Percentiles rank a stretch among this genome's conserved stretches.
These are phyloP conservation scores for Chromobotia macracanthus DNA, from an alignment of 2,797 vertebrate genomes.

Conservation along the genomic window DNA sequence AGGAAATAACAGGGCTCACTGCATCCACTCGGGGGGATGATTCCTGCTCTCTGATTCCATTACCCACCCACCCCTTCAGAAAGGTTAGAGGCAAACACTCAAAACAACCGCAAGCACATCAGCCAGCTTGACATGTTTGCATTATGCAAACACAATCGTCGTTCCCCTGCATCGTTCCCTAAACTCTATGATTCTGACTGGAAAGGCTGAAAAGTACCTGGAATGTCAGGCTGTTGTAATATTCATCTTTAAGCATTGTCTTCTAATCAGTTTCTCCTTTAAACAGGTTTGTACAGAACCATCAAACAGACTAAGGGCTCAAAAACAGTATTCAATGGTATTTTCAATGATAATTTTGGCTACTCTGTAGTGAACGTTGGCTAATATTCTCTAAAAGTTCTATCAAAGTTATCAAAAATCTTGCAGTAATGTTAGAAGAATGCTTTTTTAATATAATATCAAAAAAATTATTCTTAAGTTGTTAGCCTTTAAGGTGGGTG, in stretches of 20 bases:
- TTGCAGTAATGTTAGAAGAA: too few species aligned
- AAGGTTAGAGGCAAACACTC: slow-evolving; percentile 74
- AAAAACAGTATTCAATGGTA: not conserved
- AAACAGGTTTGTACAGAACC: slow-evolving; percentile 50
- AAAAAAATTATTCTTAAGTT: not conserved
- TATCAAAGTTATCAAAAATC: too few species aligned
- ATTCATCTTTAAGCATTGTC: not conserved
- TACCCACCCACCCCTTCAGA: slow-evolving; percentile 70
- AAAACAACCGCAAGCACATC: slow-evolving; percentile 62
- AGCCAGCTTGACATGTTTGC: slow-evolving; percentile 61
- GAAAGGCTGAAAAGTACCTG: slow-evolving; percentile 45
- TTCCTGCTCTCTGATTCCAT: slow-evolving; percentile 69
- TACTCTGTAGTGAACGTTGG: not conserved
- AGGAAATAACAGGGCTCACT: slow-evolving; percentile 69
- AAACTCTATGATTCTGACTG: slow-evolving; percentile 28
- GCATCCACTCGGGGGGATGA: slow-evolving; percentile 75
- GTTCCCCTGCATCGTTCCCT: slow-evolving; percentile 50
- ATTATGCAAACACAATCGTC: slow-evolving; percentile 41
- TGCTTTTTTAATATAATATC: not conserved
- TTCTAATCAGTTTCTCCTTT: slow-evolving; percentile 31
- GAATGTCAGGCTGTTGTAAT: slow-evolving; percentile 49
- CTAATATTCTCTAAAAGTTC: too few species aligned
- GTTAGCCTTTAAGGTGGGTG: slow-evolving; percentile 10
- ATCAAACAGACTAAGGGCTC: not conserved
- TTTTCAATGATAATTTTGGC: too few species aligned